A percentile compares a stretch with the other conserved stretches of the same genome.
phyloP scores from a whole-genome alignment of 2,797 vertebrate genomes.

The Sparidentex hasta region DNA sequence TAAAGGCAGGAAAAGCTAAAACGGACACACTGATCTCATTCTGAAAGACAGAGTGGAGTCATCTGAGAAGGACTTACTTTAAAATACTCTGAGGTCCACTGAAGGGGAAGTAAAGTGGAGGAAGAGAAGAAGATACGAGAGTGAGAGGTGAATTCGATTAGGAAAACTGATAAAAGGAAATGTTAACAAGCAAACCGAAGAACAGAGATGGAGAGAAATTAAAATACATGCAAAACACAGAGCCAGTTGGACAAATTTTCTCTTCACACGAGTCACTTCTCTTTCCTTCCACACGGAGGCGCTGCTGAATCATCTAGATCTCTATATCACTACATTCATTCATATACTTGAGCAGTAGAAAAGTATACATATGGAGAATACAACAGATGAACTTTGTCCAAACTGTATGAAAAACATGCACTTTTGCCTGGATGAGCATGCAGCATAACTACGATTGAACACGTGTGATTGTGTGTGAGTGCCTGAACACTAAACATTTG shows the following conservation, averaged over 20 bases:
- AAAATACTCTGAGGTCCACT: slow-evolving; percentile 83
- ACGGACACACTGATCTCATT: not conserved
- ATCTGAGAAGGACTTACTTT: slow-evolving; percentile 79
- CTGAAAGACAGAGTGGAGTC: not conserved
- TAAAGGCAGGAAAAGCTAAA: not conserved
- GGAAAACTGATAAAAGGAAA: not conserved
- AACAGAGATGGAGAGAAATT: not conserved
- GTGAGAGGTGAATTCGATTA: not conserved
- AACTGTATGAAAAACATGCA: not conserved
- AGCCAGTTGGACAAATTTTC: not conserved
- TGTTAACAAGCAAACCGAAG: not conserved
- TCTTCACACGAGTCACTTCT: not conserved
- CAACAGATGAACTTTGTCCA: not conserved
- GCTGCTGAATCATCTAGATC: slow-evolving; percentile 26
- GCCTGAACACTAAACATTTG: not conserved
- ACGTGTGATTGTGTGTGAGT: not conserved
- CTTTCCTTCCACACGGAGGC: slow-evolving; percentile 66
- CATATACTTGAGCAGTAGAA: not conserved
- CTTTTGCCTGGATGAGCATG: not conserved
- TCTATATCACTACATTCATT: not conserved
- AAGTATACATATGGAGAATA: not conserved
- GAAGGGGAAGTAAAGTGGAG: slow-evolving; percentile 25
- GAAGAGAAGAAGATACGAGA: slow-evolving; percentile 16
- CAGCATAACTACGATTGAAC: not conserved
- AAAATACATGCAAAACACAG: slow-evolving; percentile 32